Evolutionary conservation across 2,797 vertebrate species (phyloP).

Genomic region (Cyprinodon diabolis): DNA sequence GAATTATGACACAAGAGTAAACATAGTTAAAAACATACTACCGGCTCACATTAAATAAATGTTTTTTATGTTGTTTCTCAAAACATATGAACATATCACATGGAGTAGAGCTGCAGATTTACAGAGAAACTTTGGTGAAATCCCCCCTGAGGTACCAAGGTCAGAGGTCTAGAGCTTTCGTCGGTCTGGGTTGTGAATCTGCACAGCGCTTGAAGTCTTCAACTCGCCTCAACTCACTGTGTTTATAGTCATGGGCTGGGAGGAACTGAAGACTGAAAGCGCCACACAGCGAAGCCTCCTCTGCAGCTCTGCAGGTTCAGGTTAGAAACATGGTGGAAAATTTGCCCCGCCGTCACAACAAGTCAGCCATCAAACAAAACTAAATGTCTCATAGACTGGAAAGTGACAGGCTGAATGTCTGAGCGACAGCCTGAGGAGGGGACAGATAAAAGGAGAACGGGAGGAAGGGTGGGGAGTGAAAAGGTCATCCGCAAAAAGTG

Average conservation of each 20-base stretch:
- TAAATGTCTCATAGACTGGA: constrained; percentile 46
- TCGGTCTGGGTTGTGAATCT: constrained; percentile 69
- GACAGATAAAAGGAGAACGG: constrained; percentile 29
- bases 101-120: neutral
- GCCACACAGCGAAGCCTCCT: constrained; percentile 77
- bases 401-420: constrained; percentile 28
- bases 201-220: constrained; percentile 87
- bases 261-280: constrained; percentile 90
- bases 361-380: constrained; percentile 39
- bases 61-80: too few species aligned
- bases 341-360: neutral
- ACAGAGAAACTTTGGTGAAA: neutral
- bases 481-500: constrained; percentile 62
- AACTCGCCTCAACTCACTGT: constrained; percentile 87
- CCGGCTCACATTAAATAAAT: neutral
- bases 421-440: constrained; percentile 13
- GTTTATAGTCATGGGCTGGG: constrained; percentile 83
- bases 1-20: neutral
- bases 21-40: neutral
- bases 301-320: constrained; percentile 17
- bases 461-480: constrained; percentile 23
- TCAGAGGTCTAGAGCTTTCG: neutral
- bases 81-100: too few species aligned
- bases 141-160: neutral
- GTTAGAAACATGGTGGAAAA: constrained; percentile 3